Percentiles rank a stretch among this genome's conserved stretches.
These are phyloP conservation scores for Eptatretus atami DNA, from an alignment of 2,797 vertebrate species.

Conservation along the genomic window DNA sequence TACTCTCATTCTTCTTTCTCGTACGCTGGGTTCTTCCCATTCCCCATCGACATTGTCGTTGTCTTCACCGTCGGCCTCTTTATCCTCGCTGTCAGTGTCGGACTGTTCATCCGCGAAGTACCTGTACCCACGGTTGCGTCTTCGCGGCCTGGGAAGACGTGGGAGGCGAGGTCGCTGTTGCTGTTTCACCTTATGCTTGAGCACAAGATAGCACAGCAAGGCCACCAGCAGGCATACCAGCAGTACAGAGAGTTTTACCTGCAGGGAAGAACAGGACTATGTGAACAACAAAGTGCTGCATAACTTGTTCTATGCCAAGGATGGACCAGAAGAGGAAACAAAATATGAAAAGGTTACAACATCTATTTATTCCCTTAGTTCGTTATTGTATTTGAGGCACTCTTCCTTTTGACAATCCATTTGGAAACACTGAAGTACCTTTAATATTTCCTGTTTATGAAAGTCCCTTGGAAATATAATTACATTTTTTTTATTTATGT, in stretches of 20 bases:
- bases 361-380: too few species aligned
- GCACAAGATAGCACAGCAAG: constrained; percentile 24
- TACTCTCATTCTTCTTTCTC: too few species aligned
- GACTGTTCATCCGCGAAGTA: constrained; percentile 71
- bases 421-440: too few species aligned
- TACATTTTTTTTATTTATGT: too few species aligned
- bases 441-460: too few species aligned
- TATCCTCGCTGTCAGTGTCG: constrained; percentile 36
- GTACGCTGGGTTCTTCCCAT: constrained; percentile 10
- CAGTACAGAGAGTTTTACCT: constrained; percentile 56
- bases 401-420: too few species aligned
- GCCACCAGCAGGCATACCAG: constrained; percentile 26
- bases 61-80: constrained; percentile 12
- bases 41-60: constrained; percentile 9
- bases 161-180: constrained; percentile 27
- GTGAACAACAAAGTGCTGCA: not conserved
- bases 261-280: not conserved
- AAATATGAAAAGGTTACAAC: too few species aligned
- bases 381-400: too few species aligned
- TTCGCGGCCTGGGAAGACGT: constrained; percentile 49
- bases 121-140: constrained; percentile 48
- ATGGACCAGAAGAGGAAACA: too few species aligned
- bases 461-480: too few species aligned
- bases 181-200: constrained; percentile 34
- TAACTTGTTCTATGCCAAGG: too few species aligned